Evolutionary conservation across 2,797 vertebrate species (phyloP), one percentile per base, ranked within the genome.

Genomic region (Galago senegalensis): DNA sequence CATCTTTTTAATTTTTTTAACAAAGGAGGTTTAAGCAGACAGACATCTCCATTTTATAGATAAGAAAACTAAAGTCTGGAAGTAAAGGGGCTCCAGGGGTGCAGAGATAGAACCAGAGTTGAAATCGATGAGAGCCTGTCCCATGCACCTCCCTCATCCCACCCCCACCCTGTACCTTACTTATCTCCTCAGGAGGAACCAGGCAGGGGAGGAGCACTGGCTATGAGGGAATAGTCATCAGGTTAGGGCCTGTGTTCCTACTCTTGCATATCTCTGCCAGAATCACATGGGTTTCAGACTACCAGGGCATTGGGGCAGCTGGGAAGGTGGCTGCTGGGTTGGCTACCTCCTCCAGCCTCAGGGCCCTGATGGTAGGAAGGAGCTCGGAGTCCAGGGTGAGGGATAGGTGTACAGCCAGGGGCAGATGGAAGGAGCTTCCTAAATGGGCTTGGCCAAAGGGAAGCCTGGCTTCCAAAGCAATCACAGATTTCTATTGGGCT

Each of bases 401-500:
- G 69, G n/a, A 58, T 9, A 65, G 49, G 34, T 80, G 4, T 31
- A 56, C 43, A 87, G 67, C 83, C 60, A 4, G 4, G 80, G 34
- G 13, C n/a, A 5, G 4, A 1, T 34, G 46, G 29, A n/a, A 83
- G 31, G n/a, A 58, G 75, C 86, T 73, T 46, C 53, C 27, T n/a
- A 53, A 61, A 56, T 21, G 82, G 77, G 20, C 23, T 31, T 82
- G 18, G 49, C 23, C 7, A 31, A 91, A 63, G 27, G 37, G 25
- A 7, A 73, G 25, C 23, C 77, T 17, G 29, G 37, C 40, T 60
- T 7, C 86, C 73, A 69, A 80, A 2, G 69, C 91, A 96, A 96
- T 83, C 60, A 80, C 80, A 72, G 85, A 4, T 53, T 83, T 89
- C 49, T 77, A 93, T 97, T 94, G 97, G 43, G 40, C 61, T 91